Evolutionary conservation across 2,888 invertebrate species (phyloP).

Genomic region (Polylopha cassiicola): DNA sequence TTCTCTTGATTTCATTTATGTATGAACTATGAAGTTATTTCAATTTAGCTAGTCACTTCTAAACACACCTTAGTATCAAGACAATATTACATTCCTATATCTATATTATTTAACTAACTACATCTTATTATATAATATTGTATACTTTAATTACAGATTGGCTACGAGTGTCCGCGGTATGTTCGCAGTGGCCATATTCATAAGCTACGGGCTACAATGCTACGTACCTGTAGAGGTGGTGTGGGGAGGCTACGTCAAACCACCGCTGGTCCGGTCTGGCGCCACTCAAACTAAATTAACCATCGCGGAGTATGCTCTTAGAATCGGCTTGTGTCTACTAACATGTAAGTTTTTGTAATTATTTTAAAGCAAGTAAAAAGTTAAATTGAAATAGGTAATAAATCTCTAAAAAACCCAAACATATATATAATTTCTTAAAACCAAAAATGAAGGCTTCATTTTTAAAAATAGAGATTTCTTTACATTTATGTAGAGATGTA

Average conservation of each 20-base stretch:
- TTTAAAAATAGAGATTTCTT: too few relatives aligned
- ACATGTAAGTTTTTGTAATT: constrained; percentile 83
- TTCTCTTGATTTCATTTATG: too few relatives aligned
- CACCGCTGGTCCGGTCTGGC: constrained; percentile 42
- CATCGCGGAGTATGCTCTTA: constrained; percentile 84
- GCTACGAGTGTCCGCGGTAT: constrained; percentile 83
- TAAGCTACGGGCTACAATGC: constrained; percentile 95
- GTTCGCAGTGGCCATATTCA: constrained; percentile 88
- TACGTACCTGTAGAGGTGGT: constrained; percentile 96
- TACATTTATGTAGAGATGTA: too few relatives aligned
- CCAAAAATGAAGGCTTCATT: too few relatives aligned
- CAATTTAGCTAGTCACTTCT: neutral
- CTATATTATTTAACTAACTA: too few relatives aligned
- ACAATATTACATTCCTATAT: too few relatives aligned
- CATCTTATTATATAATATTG: too few relatives aligned
- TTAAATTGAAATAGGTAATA: too few relatives aligned
- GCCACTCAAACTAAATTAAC: constrained; percentile 50
- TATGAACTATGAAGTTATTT: too few relatives aligned
- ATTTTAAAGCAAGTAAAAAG: neutral
- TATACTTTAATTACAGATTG: constrained; percentile 77
- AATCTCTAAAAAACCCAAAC: too few relatives aligned
- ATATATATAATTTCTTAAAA: too few relatives aligned
- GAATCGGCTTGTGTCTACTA: constrained; percentile 85
- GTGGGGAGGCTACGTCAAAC: constrained; percentile 85
- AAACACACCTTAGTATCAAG: too few relatives aligned